Percentiles rank a stretch among this genome's conserved stretches.
Conservation (phyloP, 2,797 vertebrate genomes). For the Hoplostethus mediterraneus region DNA sequence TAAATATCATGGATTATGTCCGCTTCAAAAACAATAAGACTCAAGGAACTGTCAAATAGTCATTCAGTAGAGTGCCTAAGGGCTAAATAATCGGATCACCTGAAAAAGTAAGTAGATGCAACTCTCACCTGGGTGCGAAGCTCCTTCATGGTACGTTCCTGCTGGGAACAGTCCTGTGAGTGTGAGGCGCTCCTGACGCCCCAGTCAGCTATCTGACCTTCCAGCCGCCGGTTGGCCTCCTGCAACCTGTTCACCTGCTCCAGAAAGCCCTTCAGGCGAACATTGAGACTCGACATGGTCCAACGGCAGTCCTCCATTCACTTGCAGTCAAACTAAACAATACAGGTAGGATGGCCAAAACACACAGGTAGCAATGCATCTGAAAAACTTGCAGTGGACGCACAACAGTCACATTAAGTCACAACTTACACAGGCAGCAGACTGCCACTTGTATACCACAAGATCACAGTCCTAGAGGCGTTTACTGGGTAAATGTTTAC, state of each 20-base stretch:
- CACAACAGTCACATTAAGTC: constrained; percentile 19
- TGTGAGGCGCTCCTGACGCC: constrained; percentile 23
- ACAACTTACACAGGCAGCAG: constrained; percentile 40
- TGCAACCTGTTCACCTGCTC: constrained; percentile 80
- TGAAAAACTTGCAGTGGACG: not conserved
- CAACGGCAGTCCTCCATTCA: constrained; percentile 60
- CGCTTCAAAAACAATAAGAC: too few relatives aligned
- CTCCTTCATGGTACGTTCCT: constrained; percentile 75
- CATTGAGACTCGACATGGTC: constrained; percentile 74
- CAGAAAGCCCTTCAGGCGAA: constrained; percentile 78
- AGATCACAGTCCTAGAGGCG: constrained; percentile 58
- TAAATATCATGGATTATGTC: too few relatives aligned
- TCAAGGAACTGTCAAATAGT: too few relatives aligned
- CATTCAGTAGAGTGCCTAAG: too few relatives aligned
- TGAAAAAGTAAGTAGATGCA: not conserved
- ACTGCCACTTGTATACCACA: constrained; percentile 27
- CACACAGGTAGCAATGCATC: not conserved
- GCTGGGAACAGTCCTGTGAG: constrained; percentile 65
- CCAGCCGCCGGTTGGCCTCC: constrained; percentile 76
- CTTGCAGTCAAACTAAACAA: constrained; percentile 42
- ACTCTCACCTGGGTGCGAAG: constrained; percentile 80
- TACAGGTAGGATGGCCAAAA: not conserved
- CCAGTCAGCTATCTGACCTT: constrained; percentile 76
- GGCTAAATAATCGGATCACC: not conserved
- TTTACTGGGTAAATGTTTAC: constrained; percentile 81